A percentile compares a stretch with the other conserved stretches of the same genome.
These are phyloP conservation scores for Orthonevra nobilis DNA, from an alignment of 2,888 invertebrate species.

Conservation along the genomic window DNA sequence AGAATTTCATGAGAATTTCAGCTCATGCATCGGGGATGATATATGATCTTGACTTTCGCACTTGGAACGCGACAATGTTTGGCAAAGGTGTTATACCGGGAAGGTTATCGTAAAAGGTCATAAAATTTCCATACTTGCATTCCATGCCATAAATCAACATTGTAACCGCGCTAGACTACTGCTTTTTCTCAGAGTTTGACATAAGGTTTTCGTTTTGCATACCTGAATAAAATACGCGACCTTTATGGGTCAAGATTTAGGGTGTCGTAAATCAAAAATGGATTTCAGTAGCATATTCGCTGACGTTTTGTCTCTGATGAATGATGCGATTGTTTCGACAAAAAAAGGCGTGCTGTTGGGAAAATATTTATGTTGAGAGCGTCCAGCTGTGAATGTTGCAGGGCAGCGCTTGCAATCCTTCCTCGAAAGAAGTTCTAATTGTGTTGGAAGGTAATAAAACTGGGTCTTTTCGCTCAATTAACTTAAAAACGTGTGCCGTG, in stretches of 20 bases:
- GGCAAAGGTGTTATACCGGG: conserved; percentile 2
- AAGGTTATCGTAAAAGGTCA: conserved; percentile 3
- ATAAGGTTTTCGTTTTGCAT: not conserved
- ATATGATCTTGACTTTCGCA: conserved; percentile 49
- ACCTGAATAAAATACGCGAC: conserved; percentile 7
- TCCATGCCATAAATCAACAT: conserved; percentile 4
- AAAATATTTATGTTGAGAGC: conserved; percentile 23
- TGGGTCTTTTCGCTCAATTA: too few relatives aligned
- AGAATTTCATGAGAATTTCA: conserved; percentile 31
- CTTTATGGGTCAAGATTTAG: conserved; percentile 21
- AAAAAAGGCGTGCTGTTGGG: conserved; percentile 18
- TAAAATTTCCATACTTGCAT: conserved; percentile 10
- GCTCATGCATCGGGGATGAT: conserved; percentile 33
- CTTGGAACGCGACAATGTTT: conserved; percentile 36
- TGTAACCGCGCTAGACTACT: not conserved
- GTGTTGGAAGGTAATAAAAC: too few relatives aligned
- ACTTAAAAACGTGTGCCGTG: too few relatives aligned
- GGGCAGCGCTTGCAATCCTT: too few relatives aligned
- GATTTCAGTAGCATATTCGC: not conserved
- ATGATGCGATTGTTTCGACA: conserved; percentile 43
- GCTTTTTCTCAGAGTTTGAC: not conserved
- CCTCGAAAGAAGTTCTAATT: too few relatives aligned
- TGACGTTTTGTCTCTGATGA: too few relatives aligned
- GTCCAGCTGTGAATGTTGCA: too few relatives aligned
- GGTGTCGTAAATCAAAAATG: conserved; percentile 26